Base-by-base conservation (phyloP, 2,888 invertebrate genomes). In the Sympetrum striolatum region DNA sequence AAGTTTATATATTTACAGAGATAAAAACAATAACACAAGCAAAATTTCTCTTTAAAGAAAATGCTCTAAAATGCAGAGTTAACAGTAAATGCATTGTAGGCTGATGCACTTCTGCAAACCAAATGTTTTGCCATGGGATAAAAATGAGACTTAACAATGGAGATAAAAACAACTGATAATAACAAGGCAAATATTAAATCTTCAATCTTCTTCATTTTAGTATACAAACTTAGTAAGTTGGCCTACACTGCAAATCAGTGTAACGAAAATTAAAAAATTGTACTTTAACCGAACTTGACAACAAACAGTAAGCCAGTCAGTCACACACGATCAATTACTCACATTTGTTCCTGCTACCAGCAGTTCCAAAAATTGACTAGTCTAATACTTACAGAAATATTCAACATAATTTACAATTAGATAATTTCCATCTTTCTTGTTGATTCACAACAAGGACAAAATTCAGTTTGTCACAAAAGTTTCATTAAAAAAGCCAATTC, bases 281-380 rank as follows among this genome's bases (percentile, higher is more conserved):
- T 86, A 86, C 86, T 86, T 86, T 86, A 58, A 86, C 86, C 37
- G 64, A 86, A 37, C 64, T 37, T 86, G 86, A 60, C 86, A 86
- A 86, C 60, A 86, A 86, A 86, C n/a, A 35, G 82, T 58, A 22
- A 86, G n/a, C 60, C 86, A 86, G 60, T 60, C 86, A 60, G 58
- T 60, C 86, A 58, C 6, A 22, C 60, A 86, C n/a, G 60, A 53
- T 86, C 53, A 53, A 86, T 86, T 86, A 60, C 60, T 60, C 86
- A 60, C 35, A 37, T 60, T 60, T 48, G 86, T 86, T 60, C 60
- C 86, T 86, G 86, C 86, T 86, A 60, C 37, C 37, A 86, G 86
- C 86, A 86, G 86, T 86, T 86, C 58, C 86, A 86, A 86, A 86
- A 86, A 86, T 86, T 86, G 86, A 86, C 86, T 86, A 86, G 86